phyloP scores from a whole-genome alignment of 2,113 vertebrate genomes.

The Lethenteron reissneri region DNA sequence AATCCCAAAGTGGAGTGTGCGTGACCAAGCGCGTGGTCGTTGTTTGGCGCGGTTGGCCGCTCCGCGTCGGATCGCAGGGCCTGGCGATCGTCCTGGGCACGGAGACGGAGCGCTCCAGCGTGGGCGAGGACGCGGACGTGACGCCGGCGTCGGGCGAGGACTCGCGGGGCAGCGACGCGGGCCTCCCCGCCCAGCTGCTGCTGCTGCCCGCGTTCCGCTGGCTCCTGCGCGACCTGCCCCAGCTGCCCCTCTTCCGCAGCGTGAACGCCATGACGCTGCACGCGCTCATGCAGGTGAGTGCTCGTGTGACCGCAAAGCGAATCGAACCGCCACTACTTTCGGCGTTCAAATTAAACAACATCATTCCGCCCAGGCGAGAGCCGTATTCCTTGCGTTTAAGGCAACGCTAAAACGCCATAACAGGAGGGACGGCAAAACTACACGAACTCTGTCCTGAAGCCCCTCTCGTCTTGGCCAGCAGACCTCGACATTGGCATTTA shows the following conservation, averaged over 20 bases:
- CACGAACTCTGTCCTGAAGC: too few relatives aligned
- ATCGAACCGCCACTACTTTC: too few relatives aligned
- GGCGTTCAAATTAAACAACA: too few relatives aligned
- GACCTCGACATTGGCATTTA: too few relatives aligned
- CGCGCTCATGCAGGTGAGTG: constrained; percentile 60
- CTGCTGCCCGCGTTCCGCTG: constrained; percentile 67
- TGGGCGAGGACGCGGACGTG: constrained; percentile 52
- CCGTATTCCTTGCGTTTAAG: too few relatives aligned
- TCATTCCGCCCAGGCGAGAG: too few relatives aligned
- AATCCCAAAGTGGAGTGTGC: too few relatives aligned
- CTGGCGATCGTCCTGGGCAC: constrained; percentile 53
- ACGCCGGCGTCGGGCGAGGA: constrained; percentile 79
- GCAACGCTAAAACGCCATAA: too few relatives aligned
- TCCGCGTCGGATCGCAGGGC: constrained; percentile 28
- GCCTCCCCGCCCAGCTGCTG: constrained; percentile 16
- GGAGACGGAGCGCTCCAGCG: constrained; percentile 34
- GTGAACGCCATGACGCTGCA: constrained; percentile 56
- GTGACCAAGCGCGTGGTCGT: too few relatives aligned
- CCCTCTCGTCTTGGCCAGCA: too few relatives aligned
- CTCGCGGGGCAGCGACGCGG: constrained; percentile 20
- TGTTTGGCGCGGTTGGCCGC: rapidly evolving
- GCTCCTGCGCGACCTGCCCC: constrained; percentile 65
- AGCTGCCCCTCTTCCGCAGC: constrained; percentile 65
- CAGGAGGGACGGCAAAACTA: too few relatives aligned
- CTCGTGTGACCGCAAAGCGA: too few relatives aligned